phyloP scores from a whole-genome alignment of 1,140 invertebrate species.

The Spodoptera frugiperda region DNA sequence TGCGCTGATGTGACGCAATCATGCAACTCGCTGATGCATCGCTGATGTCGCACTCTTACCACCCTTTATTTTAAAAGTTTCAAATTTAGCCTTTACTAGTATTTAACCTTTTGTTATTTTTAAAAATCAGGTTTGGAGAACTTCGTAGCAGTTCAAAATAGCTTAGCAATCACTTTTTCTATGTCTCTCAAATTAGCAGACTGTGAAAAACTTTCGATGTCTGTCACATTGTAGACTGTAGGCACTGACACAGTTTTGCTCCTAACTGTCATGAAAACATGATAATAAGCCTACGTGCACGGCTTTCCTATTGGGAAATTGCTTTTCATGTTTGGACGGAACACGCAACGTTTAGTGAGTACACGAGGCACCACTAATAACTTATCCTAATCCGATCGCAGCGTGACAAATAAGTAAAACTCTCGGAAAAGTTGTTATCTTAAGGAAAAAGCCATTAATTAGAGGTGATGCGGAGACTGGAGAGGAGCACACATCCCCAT shows the following conservation, averaged over 20 bases:
- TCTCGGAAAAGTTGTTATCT: background rate
- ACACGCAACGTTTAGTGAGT: background rate
- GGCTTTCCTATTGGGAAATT: background rate
- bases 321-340: background rate
- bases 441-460: slow-evolving; percentile 6
- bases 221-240: background rate
- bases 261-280: background rate
- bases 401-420: background rate
- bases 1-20: slow-evolving; percentile 17
- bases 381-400: too few species aligned
- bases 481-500: background rate
- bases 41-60: background rate
- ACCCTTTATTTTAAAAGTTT: background rate
- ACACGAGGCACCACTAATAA: too few species aligned
- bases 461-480: background rate
- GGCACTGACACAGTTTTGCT: background rate
- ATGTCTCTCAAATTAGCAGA: background rate
- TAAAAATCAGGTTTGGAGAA: background rate
- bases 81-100: background rate
- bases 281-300: background rate
- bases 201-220: background rate
- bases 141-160: background rate
- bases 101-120: background rate
- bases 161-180: background rate
- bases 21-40: slow-evolving; percentile 6